These are phyloP conservation scores for Podarcis siculus DNA, from an alignment of 2,797 vertebrate species.

Conservation along the genomic window DNA sequence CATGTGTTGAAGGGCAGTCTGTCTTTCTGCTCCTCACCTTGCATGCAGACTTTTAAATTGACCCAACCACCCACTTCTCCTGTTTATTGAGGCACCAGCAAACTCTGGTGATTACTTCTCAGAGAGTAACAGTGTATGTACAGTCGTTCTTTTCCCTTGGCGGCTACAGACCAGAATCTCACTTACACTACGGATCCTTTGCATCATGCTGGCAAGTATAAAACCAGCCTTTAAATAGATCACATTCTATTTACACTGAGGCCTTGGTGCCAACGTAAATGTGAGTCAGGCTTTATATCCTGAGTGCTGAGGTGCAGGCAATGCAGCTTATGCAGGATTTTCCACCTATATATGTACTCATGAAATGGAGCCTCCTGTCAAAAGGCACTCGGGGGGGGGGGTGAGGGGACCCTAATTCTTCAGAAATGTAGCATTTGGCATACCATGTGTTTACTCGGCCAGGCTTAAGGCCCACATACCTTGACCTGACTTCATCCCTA, in stretches of 20 bases:
- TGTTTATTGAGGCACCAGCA: rapidly evolving
- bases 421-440: slow-evolving; percentile 40
- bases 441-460: not conserved
- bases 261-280: slow-evolving; percentile 22
- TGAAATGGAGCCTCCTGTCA: slow-evolving; percentile 35
- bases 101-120: slow-evolving; percentile 18
- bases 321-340: slow-evolving; percentile 34
- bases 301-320: slow-evolving; percentile 26
- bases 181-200: slow-evolving; percentile 1
- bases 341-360: slow-evolving; percentile 46
- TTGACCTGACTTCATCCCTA: slow-evolving; percentile 55
- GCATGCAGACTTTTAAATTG: slow-evolving; percentile 9
- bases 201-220: slow-evolving; percentile 25
- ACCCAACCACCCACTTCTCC: slow-evolving; percentile 27
- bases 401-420: slow-evolving; percentile 46
- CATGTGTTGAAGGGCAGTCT: not conserved
- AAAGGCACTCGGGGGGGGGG: not conserved
- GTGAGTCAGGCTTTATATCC: slow-evolving; percentile 46
- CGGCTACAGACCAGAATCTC: slow-evolving; percentile 38
- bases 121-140: slow-evolving; percentile 30
- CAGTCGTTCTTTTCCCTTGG: slow-evolving; percentile 13
- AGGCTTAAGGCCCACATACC: slow-evolving; percentile 37
- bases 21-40: slow-evolving; percentile 17
- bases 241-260: slow-evolving; percentile 42
- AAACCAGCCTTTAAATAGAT: slow-evolving; percentile 27